Conservation (phyloP, 2,113 vertebrate species). For the Malurus melanocephalus region DNA sequence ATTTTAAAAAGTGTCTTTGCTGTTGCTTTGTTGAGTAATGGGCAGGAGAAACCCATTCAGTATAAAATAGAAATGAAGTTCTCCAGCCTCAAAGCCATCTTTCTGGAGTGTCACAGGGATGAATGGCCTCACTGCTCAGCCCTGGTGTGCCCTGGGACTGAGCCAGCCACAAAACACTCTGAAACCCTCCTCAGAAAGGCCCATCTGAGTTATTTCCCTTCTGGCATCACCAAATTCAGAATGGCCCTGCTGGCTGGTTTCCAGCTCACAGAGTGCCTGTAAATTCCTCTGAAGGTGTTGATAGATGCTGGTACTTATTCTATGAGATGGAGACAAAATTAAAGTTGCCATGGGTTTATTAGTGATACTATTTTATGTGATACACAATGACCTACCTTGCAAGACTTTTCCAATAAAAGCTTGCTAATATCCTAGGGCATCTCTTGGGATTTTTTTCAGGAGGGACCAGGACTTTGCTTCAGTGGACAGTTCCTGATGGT, state of each 20-base stretch:
- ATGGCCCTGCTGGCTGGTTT: neutral
- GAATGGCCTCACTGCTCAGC: neutral
- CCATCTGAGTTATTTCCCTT: neutral
- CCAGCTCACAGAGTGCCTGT: neutral
- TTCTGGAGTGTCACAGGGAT: neutral
- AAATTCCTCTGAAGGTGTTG: neutral
- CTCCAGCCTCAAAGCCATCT: neutral
- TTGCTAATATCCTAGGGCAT: neutral
- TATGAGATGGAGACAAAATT: neutral
- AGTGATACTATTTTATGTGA: neutral
- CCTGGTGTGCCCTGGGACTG: neutral
- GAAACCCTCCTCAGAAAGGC: constrained; percentile 1
- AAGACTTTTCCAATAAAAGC: neutral
- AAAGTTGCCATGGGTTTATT: constrained; percentile 14
- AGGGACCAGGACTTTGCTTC: neutral
- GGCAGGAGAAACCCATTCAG: neutral
- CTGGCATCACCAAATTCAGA: neutral
- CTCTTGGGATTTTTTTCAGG: neutral
- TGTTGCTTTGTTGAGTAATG: neutral
- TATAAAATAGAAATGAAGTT: constrained; percentile 22
- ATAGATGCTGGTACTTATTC: neutral
- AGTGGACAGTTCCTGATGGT: neutral
- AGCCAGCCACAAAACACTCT: neutral
- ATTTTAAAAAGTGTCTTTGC: neutral
- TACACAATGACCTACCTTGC: neutral